A percentile compares a stretch with the other conserved stretches of the same genome.
phyloP scores from a whole-genome alignment of 2,888 invertebrate genomes.

The Tridacna gigas region DNA sequence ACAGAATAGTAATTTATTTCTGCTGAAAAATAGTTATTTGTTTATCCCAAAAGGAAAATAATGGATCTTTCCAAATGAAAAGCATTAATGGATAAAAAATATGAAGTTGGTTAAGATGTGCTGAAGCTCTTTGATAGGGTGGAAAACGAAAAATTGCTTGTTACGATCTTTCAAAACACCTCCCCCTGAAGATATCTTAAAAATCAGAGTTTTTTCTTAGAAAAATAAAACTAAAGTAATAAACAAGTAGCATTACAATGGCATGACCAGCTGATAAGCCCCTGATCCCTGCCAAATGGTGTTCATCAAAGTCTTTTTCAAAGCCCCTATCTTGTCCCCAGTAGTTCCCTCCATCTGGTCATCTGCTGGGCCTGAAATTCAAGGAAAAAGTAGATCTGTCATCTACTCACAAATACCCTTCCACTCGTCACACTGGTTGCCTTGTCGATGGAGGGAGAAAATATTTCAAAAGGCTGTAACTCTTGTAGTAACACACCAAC shows the following conservation, averaged over 20 bases:
- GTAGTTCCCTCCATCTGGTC: conserved; percentile 42
- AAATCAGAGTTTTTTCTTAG: not conserved
- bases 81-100: too few relatives aligned
- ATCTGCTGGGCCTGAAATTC: conserved; percentile 29
- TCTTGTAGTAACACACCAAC: too few relatives aligned
- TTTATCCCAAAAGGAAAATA: too few relatives aligned
- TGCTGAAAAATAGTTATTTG: too few relatives aligned
- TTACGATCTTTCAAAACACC: not conserved
- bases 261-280: conserved; percentile 56
- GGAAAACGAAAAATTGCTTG: not conserved
- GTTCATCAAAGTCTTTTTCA: conserved; percentile 56
- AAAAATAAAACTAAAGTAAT: not conserved
- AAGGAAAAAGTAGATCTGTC: not conserved
- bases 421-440: too few relatives aligned
- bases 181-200: not conserved
- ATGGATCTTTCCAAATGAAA: too few relatives aligned
- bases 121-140: too few relatives aligned
- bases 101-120: too few relatives aligned
- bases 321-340: conserved; percentile 55
- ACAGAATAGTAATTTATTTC: too few relatives aligned
- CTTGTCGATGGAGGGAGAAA: too few relatives aligned
- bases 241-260: conserved; percentile 51
- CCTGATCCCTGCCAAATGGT: conserved; percentile 63
- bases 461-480: too few relatives aligned
- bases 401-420: too few relatives aligned